Base-by-base conservation (phyloP, 2,888 invertebrate genomes). In the Perithous albicinctus region DNA sequence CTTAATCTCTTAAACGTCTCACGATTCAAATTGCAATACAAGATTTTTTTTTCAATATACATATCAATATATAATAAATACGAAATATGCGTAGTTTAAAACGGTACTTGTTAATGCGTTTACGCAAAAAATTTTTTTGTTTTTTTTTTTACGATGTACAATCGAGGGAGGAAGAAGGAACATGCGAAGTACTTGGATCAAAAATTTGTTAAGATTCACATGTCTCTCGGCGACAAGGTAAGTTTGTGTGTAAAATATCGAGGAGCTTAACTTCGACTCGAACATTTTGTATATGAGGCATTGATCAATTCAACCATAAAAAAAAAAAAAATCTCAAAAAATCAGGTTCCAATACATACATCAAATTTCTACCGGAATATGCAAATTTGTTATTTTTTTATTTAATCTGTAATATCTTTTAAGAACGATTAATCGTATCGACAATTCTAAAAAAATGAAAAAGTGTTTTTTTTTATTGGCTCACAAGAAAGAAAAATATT, bases 1-100 rank as follows among this genome's bases (percentile, higher is more conserved):
- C n/a, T 56, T 46, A 18, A 46, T 56, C 54, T 66, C 18, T n/a
- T 56, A 56, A 67, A 70, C 54, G 41, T 15, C 23, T 70, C 38
- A 23, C 54, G 70, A 70, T 56, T 70, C 41, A 43, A 70, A 70
- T 70, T 69, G 70, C 70, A 29, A 56, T 70, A 70, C 56, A 56
- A 69, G 54, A 51, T 67, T 54, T 69, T 51, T 51, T 35, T 35
- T 51, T 74, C 69, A 83, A 78, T 83, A 67, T 63, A 38, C 61
- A 32, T 63, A 72, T 56, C 43, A 63, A 67, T 74, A 69, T 59
- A 43, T 75, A 73, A 76, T 80, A 72, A 80, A 80, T 77, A 81
- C 41, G 80, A 81, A 81, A 81, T 73, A 63, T 63, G 43, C 54
- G 70, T 76, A 66, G 54, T 72, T 67, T 73, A 76, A 80, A 80